Conservation (phyloP, 1,140 invertebrate species). For the Schlechtendalia chinensis region DNA sequence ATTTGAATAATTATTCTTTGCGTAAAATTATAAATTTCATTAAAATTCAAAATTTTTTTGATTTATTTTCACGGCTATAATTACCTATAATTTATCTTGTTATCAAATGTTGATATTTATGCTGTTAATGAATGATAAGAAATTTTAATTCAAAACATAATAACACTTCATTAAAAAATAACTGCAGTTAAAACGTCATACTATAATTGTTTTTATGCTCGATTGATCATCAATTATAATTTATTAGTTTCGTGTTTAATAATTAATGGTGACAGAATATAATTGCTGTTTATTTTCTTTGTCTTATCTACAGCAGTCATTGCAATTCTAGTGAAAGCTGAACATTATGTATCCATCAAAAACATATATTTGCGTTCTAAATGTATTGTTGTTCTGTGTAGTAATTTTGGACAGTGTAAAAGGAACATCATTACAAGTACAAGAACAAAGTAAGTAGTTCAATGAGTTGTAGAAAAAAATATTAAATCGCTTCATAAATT, state of each 20-base stretch:
- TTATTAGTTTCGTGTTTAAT: neutral
- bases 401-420: neutral
- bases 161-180: neutral
- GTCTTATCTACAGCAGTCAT: neutral
- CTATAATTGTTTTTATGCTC: neutral
- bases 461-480: neutral
- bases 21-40: neutral
- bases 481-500: too few relatives aligned
- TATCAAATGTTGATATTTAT: neutral
- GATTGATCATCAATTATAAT: neutral
- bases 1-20: neutral
- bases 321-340: neutral
- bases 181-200: neutral
- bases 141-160: neutral
- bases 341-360: neutral
- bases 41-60: neutral
- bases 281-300: neutral
- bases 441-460: neutral
- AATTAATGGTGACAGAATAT: too few relatives aligned
- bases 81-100: neutral
- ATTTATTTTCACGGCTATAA: too few relatives aligned
- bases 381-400: neutral
- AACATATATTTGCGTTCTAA: neutral
- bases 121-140: neutral
- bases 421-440: neutral